phyloP scores from a whole-genome alignment of 2,888 invertebrate species.

The Hypomecis punctinalis region DNA sequence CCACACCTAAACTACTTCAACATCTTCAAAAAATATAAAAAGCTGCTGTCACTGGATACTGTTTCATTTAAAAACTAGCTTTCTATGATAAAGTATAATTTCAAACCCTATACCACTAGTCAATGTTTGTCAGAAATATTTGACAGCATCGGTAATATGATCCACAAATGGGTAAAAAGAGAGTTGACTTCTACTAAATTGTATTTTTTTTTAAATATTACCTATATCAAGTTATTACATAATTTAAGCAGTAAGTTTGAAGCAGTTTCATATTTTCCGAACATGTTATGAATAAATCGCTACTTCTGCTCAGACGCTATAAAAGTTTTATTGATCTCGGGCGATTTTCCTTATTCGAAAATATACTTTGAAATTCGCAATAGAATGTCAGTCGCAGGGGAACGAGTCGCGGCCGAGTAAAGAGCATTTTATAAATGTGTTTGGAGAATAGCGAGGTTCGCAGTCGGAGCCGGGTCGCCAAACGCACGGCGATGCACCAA shows the following conservation, averaged over 20 bases:
- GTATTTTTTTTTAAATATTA: constrained; percentile 34
- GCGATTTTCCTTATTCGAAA: constrained; percentile 71
- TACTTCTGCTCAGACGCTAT: constrained; percentile 57
- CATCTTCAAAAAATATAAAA: constrained; percentile 17
- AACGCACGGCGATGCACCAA: constrained; percentile 82
- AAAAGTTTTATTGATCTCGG: constrained; percentile 72
- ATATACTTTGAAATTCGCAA: constrained; percentile 78
- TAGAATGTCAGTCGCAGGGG: constrained; percentile 80
- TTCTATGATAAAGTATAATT: constrained; percentile 40
- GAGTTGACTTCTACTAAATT: constrained; percentile 29
- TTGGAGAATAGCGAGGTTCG: constrained; percentile 74
- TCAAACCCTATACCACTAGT: constrained; percentile 42
- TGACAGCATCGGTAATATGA: constrained; percentile 43
- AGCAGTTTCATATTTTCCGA: constrained; percentile 26
- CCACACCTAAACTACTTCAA: constrained; percentile 5
- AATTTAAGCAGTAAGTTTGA: constrained; percentile 33
- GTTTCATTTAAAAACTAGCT: constrained; percentile 32
- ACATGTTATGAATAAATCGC: constrained; percentile 52
- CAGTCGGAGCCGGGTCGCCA: constrained; percentile 59
- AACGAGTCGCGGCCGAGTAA: constrained; percentile 73
- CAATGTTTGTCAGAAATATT: constrained; percentile 40
- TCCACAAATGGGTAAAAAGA: constrained; percentile 40
- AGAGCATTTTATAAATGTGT: constrained; percentile 84
- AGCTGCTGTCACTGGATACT: constrained; percentile 30
- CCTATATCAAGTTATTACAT: constrained; percentile 39